These are phyloP conservation scores for Dendrocincla tyrannina DNA, from an alignment of 2,797 vertebrate species.

Conservation along the genomic window DNA sequence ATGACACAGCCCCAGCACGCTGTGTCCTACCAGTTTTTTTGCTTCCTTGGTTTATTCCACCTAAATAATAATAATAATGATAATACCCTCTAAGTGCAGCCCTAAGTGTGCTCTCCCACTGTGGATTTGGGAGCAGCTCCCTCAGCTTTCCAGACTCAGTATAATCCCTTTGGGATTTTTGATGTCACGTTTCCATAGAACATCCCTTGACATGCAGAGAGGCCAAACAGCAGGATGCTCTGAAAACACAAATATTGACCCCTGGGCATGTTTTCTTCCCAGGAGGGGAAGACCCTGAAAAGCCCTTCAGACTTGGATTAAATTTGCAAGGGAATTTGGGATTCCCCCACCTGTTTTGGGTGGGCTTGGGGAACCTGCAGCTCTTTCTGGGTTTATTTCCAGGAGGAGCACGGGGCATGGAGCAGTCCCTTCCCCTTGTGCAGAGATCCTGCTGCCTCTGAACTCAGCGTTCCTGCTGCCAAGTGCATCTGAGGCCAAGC, in stretches of 20 bases:
- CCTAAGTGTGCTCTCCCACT: not conserved
- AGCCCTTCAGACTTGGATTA: not conserved
- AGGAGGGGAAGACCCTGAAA: not conserved
- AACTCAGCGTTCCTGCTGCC: not conserved
- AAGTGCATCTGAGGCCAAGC: constrained; percentile 30
- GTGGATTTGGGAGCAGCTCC: not conserved
- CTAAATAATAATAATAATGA: not conserved
- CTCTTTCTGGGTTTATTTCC: too few relatives aligned
- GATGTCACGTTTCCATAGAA: not conserved
- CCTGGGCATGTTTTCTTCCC: not conserved
- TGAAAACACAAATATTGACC: not conserved
- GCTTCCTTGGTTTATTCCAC: not conserved
- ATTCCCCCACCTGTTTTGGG: not conserved
- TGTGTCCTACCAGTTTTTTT: not conserved
- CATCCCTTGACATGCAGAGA: not conserved
- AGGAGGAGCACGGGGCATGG: not conserved
- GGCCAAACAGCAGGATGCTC: not conserved
- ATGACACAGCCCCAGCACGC: not conserved
- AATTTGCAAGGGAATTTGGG: not conserved
- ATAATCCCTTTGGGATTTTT: not conserved
- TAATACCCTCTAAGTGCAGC: not conserved
- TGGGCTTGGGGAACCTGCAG: not conserved
- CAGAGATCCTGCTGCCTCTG: not conserved
- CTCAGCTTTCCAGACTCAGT: not conserved
- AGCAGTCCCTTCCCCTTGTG: not conserved